These are phyloP conservation scores for Hydra vulgaris DNA, from an alignment of 30 jellyfish, hydroid and myxozoan genomes.

Conservation along the genomic window DNA sequence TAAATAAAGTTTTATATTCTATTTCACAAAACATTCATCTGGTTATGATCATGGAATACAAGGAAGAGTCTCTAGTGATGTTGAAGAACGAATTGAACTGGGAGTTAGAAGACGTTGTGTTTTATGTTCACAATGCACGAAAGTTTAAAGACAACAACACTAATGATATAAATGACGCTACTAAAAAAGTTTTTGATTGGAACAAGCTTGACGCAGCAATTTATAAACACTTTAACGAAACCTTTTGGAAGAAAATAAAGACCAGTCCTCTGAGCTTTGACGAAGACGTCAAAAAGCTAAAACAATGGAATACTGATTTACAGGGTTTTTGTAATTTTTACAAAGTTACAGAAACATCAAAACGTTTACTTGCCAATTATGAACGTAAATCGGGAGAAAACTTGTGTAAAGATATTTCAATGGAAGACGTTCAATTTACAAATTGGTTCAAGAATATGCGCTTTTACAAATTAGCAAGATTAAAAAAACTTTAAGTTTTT, in stretches of 20 bases:
- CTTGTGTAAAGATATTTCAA: background rate
- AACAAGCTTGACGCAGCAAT: conserved; percentile 7
- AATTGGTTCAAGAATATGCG: background rate
- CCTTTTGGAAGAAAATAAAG: conserved; percentile 17
- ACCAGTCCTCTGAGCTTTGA: conserved; percentile 8
- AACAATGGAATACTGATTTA: background rate
- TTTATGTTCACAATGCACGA: conserved; percentile 8
- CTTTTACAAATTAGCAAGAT: too few relatives aligned
- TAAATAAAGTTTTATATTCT: background rate
- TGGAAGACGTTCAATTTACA: background rate
- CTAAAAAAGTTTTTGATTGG: background rate
- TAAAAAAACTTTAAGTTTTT: too few relatives aligned
- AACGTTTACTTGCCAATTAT: background rate
- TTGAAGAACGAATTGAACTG: conserved; percentile 22
- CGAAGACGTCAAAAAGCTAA: conserved; percentile 8
- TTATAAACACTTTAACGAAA: background rate
- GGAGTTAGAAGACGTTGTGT: conserved; percentile 18
- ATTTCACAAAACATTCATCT: conserved; percentile 4
- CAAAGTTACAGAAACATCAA: background rate
- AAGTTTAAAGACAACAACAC: background rate
- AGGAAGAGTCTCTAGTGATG: conserved; percentile 18
- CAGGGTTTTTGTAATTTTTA: background rate
- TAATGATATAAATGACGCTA: background rate
- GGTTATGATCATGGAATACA: conserved; percentile 23
- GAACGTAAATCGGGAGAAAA: background rate